A percentile compares a stretch with the other conserved stretches of the same genome.
Evolutionary conservation across 2,888 invertebrate genomes (phyloP).

Genomic region (Ditula angustiorana): DNA sequence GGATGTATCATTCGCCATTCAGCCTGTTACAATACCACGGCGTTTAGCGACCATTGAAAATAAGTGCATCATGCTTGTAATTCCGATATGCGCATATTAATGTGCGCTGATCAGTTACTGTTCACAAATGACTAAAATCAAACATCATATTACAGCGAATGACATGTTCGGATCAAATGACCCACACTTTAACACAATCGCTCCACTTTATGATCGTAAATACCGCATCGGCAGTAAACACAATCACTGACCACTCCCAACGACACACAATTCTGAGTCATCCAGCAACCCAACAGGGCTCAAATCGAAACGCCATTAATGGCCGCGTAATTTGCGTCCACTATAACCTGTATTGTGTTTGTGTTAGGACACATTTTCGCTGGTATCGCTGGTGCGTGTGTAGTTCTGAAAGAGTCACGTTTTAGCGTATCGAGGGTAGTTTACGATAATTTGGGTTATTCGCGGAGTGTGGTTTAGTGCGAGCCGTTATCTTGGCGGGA

Average conservation of each 20-base stretch:
- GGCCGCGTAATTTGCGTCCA: neutral
- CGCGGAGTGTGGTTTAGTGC: constrained; percentile 44
- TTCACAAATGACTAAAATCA: constrained; percentile 23
- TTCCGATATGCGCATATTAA: constrained; percentile 20
- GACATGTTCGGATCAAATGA: constrained; percentile 23
- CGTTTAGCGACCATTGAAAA: too few species aligned
- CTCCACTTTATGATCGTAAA: constrained; percentile 27
- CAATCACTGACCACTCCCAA: neutral
- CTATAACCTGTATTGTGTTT: constrained; percentile 2
- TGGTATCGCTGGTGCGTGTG: neutral
- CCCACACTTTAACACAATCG: constrained; percentile 29
- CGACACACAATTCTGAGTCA: neutral
- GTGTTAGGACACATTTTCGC: constrained; percentile 22
- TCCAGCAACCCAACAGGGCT: neutral
- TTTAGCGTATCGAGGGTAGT: constrained; percentile 47
- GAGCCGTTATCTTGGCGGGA: constrained; percentile 28
- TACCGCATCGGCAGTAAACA: constrained; percentile 20
- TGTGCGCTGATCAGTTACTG: neutral
- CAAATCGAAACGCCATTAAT: neutral
- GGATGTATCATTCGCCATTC: too few species aligned
- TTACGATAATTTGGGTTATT: constrained; percentile 56
- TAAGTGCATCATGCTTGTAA: too few species aligned
- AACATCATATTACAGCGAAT: constrained; percentile 10
- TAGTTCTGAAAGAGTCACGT: constrained; percentile 43
- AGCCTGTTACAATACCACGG: too few species aligned